A percentile compares a stretch with the other conserved stretches of the same genome.
phyloP scores from a whole-genome alignment of 2,888 invertebrate species.

The Cryptosula pallasiana region DNA sequence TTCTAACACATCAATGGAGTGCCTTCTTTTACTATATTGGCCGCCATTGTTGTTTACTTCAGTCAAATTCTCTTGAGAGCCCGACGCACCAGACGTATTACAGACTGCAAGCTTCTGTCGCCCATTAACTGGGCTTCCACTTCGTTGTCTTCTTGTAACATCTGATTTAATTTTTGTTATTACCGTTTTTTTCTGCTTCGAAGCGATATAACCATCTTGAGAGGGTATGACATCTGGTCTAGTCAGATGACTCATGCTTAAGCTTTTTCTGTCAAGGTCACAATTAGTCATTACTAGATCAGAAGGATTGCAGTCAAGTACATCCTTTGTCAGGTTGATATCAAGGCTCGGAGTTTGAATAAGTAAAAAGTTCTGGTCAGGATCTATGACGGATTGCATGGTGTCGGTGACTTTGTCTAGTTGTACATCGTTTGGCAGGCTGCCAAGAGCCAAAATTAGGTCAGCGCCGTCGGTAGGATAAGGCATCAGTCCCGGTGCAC shows the following conservation, averaged over 20 bases:
- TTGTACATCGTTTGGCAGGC: not conserved
- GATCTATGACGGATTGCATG: not conserved
- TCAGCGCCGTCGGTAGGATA: not conserved
- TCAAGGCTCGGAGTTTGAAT: not conserved
- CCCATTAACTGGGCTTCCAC: not conserved
- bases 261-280: no score
- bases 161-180: not conserved
- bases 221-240: constrained; percentile 11
- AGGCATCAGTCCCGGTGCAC: not conserved
- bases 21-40: constrained; percentile 10
- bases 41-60: not conserved
- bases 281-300: no score
- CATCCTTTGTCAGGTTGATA: no score
- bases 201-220: constrained; percentile 3
- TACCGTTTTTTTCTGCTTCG: no score
- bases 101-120: not conserved
- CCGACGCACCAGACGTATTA: no score
- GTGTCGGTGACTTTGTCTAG: not conserved
- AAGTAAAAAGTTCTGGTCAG: not conserved
- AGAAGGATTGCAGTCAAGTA: no score
- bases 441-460: not conserved
- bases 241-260: not conserved
- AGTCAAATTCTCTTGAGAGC: no score
- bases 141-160: not conserved
- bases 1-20: not conserved